Evolutionary conservation across 2,113 vertebrate genomes (phyloP).

Genomic region (Bothrops jararaca): DNA sequence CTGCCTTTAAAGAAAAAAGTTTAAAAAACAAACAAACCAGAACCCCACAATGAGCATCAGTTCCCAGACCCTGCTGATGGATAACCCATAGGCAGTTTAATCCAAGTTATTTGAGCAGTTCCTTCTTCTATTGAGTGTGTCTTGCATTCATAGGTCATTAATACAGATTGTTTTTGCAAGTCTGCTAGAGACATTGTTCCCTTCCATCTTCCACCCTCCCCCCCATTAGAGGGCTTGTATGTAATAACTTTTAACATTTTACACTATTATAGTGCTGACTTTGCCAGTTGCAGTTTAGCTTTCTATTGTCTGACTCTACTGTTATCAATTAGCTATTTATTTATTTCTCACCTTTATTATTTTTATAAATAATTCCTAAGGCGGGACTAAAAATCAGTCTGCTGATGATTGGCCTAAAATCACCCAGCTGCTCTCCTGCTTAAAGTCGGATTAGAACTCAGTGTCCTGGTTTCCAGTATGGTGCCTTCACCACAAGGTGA

Average conservation of each 20-base stretch:
- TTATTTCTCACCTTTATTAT: not conserved
- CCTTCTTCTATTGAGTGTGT: not conserved
- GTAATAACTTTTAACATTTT: not conserved
- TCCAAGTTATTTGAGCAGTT: not conserved
- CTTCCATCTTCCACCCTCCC: not conserved
- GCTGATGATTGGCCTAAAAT: not conserved
- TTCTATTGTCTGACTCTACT: not conserved
- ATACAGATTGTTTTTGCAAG: not conserved
- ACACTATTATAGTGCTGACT: not conserved
- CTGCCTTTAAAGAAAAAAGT: not conserved
- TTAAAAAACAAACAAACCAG: not conserved
- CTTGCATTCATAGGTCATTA: not conserved
- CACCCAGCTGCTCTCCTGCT: too few species aligned
- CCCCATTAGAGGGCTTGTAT: not conserved
- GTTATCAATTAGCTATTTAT: too few species aligned
- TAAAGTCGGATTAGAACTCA: not conserved
- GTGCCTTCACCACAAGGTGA: not conserved
- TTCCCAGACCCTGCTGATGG: not conserved
- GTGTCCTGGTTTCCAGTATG: not conserved
- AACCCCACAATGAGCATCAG: not conserved
- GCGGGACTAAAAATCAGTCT: not conserved
- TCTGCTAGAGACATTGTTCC: not conserved
- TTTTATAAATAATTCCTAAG: not conserved
- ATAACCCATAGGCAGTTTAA: not conserved
- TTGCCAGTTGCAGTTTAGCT: not conserved